These are phyloP conservation scores for Manis javanica DNA, from an alignment of 2,797 vertebrate genomes.

Conservation along the genomic window DNA sequence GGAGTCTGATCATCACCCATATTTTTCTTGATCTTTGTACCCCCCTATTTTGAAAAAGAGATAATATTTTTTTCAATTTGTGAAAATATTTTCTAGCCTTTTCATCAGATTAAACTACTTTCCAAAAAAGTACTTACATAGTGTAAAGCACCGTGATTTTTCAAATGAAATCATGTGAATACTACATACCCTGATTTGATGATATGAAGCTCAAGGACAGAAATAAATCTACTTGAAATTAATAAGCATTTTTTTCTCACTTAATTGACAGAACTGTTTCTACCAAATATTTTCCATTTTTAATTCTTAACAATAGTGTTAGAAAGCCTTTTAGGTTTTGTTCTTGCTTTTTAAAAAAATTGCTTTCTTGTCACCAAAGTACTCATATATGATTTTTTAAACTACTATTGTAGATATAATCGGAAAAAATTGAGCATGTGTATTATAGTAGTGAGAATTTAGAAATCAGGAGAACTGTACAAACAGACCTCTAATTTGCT, in stretches of 20 bases:
- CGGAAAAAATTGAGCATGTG: not conserved
- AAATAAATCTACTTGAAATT: not conserved
- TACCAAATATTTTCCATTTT: not conserved
- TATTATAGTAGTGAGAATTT: not conserved
- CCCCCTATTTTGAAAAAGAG: not conserved
- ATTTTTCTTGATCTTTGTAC: not conserved
- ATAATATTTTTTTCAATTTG: not conserved
- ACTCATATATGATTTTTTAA: not conserved
- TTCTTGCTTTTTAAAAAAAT: not conserved
- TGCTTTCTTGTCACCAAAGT: not conserved
- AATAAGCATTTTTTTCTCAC: not conserved
- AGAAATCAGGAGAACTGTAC: not conserved
- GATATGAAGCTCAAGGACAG: not conserved
- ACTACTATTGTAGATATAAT: not conserved
- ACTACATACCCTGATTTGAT: not conserved
- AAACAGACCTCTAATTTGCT: not conserved
- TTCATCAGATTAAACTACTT: not conserved
- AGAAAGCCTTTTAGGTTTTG: not conserved
- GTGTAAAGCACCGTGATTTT: not conserved
- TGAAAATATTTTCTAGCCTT: not conserved
- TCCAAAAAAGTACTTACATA: not conserved
- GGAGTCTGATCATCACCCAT: no score
- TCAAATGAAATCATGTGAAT: not conserved
- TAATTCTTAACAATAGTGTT: not conserved
- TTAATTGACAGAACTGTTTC: not conserved